A percentile compares a stretch with the other conserved stretches of the same genome.
These are phyloP conservation scores for Limenitis camilla DNA, from an alignment of 2,888 invertebrate genomes.

Conservation along the genomic window DNA sequence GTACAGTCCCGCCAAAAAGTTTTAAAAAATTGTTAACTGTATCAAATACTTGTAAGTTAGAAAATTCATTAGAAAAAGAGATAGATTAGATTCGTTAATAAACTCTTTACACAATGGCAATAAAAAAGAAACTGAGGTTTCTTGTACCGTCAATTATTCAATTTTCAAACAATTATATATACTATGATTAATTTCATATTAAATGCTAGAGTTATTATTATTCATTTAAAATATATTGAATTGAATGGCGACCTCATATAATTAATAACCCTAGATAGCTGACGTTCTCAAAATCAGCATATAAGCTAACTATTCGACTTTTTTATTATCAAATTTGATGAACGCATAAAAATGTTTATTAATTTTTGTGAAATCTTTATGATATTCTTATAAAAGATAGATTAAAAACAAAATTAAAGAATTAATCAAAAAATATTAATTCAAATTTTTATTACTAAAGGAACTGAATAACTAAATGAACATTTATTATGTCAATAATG, in stretches of 20 bases:
- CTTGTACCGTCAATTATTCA: constrained; percentile 41
- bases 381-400: too few relatives aligned
- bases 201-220: not conserved
- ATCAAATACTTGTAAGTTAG: constrained; percentile 1
- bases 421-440: too few relatives aligned
- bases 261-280: too few relatives aligned
- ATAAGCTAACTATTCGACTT: too few relatives aligned
- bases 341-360: too few relatives aligned
- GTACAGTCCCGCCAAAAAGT: constrained; percentile 10
- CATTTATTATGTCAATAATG: too few relatives aligned
- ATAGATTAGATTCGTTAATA: constrained; percentile 5
- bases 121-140: constrained; percentile 34
- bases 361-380: too few relatives aligned
- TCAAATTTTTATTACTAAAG: too few relatives aligned
- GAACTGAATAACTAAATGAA: too few relatives aligned
- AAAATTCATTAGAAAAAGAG: not conserved
- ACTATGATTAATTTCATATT: constrained; percentile 4
- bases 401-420: too few relatives aligned
- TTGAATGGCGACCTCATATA: not conserved
- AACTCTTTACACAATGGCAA: constrained; percentile 32
- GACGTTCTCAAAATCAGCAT: too few relatives aligned
- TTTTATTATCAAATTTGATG: too few relatives aligned
- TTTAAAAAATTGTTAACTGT: constrained; percentile 4
- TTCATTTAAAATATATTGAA: not conserved
- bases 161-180: constrained; percentile 17